Evolutionary conservation across 2,888 invertebrate species (phyloP), one percentile per base, ranked within the genome.

Genomic region (Linnaemya tessellans): DNA sequence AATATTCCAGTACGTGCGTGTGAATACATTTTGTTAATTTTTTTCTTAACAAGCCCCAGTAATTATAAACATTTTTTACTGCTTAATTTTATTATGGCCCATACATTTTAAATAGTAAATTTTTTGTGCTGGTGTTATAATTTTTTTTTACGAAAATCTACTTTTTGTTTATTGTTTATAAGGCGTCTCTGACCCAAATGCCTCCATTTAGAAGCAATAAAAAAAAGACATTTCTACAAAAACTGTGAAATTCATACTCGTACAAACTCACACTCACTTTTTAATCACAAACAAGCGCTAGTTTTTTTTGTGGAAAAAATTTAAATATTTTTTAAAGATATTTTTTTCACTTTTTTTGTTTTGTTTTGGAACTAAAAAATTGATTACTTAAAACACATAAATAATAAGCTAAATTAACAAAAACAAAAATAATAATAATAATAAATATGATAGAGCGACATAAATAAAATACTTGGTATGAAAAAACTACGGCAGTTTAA

Each of bases 131-230:
- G 5, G 1, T 58, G 67, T 60, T 41, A 9, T 67, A 18, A 13
- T 13, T 77, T n/a, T 77, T n/a, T 68, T 35, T 73, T 67, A 58
- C 46, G 2, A 60, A 43, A 38, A 38, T 74, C 18, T 49, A 60
- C 43, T 38, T 73, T 75, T 54, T 46, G n/a, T 49, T 75, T 80
- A 43, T 65, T 73, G 35, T 70, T 80, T 73, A 80, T 71, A 81
- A 80, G 80, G 80, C 84, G 73, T 78, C 80, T 84, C 67, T 74
- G 84, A 84, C 84, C 84, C 65, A 80, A 78, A 84, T 84, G 81
- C 84, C 84, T 81, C 80, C 80, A 84, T 84, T 84, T 84, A 84
- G 84, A 73, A 81, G 58, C 67, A 62, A 68, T 46, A 74, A 73
- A 65, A 73, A 13, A 43, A 64, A 62, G 25, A 67, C 20, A 58